Percentiles rank a stretch among this genome's conserved stretches.
These are phyloP conservation scores for Acrobasis repandana DNA, from an alignment of 2,888 invertebrate genomes.

Conservation along the genomic window DNA sequence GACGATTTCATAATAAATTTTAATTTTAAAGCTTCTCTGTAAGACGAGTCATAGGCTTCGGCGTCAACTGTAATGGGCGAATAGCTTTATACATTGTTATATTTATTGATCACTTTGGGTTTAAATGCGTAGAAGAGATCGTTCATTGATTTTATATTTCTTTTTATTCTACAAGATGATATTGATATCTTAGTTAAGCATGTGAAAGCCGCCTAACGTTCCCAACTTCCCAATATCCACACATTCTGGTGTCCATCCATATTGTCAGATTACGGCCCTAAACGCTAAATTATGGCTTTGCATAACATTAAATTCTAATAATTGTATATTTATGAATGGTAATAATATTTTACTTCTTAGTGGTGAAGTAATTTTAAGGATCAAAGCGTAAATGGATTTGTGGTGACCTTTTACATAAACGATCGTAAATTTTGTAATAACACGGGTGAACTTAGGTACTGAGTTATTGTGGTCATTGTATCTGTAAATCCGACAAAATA, in stretches of 20 bases:
- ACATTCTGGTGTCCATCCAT: background rate
- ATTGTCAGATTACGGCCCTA: conserved; percentile 2
- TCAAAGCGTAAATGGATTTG: background rate
- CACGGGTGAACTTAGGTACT: too few relatives aligned
- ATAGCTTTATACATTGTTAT: background rate
- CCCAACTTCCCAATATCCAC: background rate
- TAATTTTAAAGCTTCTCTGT: too few relatives aligned
- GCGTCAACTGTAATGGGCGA: too few relatives aligned
- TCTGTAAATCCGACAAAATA: too few relatives aligned
- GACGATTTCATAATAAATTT: too few relatives aligned
- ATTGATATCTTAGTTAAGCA: background rate
- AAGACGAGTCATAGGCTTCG: too few relatives aligned
- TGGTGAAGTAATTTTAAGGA: background rate
- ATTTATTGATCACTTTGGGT: background rate
- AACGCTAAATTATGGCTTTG: conserved; percentile 8
- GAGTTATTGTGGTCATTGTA: too few relatives aligned
- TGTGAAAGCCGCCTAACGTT: background rate
- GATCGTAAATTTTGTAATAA: too few relatives aligned
- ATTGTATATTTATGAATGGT: background rate
- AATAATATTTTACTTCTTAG: too few relatives aligned
- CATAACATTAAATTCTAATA: background rate
- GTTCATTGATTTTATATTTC: too few relatives aligned
- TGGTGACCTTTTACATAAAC: background rate
- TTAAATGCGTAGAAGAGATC: background rate
- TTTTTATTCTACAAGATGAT: background rate